These are phyloP conservation scores for Thymallus thymallus DNA, from an alignment of 2,113 vertebrate species.

Conservation along the genomic window DNA sequence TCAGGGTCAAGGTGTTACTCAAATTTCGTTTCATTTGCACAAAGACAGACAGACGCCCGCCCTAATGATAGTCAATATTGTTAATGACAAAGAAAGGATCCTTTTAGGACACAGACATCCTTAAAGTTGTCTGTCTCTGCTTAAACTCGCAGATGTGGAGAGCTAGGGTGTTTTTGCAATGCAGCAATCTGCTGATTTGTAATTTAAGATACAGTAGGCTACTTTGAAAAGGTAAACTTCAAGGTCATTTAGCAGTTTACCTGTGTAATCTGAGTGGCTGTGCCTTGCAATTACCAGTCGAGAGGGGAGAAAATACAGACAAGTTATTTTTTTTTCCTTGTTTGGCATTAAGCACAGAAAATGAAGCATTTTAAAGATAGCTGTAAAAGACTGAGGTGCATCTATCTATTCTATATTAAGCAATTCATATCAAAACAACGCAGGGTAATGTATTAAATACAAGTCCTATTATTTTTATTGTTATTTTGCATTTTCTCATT, in stretches of 20 bases:
- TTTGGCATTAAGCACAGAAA: conserved; percentile 71
- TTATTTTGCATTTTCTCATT: conserved; percentile 97
- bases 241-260: conserved; percentile 58
- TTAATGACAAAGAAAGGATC: conserved; percentile 88
- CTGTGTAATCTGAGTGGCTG: conserved; percentile 51
- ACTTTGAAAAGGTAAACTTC: conserved; percentile 47
- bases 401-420: conserved; percentile 72
- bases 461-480: conserved; percentile 86
- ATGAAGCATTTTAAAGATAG: conserved; percentile 72
- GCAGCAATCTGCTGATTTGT: conserved; percentile 32
- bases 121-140: conserved; percentile 61
- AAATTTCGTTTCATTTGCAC: conserved; percentile 93
- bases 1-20: conserved; percentile 91
- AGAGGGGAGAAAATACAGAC: conserved; percentile 51
- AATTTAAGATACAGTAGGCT: conserved; percentile 46
- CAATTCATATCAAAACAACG: conserved; percentile 75
- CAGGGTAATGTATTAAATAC: conserved; percentile 78
- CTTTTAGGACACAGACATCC: conserved; percentile 76
- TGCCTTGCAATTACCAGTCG: conserved; percentile 45
- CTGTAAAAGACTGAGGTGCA: conserved; percentile 68
- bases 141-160: conserved; percentile 50
- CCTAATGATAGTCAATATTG: conserved; percentile 91
- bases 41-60: conserved; percentile 95
- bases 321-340: conserved; percentile 59
- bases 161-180: conserved; percentile 43